Evolutionary conservation across 1,140 invertebrate species (phyloP), one percentile per base, ranked within the genome.

Genomic region (Drosophila orosa): DNA sequence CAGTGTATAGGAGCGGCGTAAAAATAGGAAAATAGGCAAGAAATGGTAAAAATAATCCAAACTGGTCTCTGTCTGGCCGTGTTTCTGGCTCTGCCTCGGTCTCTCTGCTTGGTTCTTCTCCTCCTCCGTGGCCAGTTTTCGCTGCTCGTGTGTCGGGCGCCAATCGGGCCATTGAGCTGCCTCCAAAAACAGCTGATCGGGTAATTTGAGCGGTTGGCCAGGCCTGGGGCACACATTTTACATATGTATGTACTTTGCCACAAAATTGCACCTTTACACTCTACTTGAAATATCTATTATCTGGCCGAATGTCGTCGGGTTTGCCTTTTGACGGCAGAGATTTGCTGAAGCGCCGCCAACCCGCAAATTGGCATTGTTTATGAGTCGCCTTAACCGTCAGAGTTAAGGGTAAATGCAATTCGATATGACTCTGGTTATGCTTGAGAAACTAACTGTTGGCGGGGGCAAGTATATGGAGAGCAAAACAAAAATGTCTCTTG

Each of bases 31-130:
- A 50, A 58, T 48, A 22, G 52, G 56, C 56, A 58, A 58, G 52
- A 63, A 63, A 63, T 59, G 44, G 63, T 42, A 69, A 59, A 73
- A 60, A 73, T 61, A 73, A 72, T 54, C 50, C 50, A 73, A 73
- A 61, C 71, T 73, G 45, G 69, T 54, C 50, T 54, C 50, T 35
- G 50, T 54, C 50, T 52, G 48, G 48, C 29, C 48, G 17, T 50
- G 27, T 50, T 24, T 15, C 22, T 45, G 42, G 7, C 37, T 40
- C 66, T 33, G 58, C 22, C 47, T 19, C 31, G 45, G 40, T n/a
- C 40, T 31, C 47, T 63, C 37, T 15, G 27, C 24, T 22, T 27
- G 29, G 29, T 54, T 37, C 39, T 60, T 19, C 57, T 27, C 57
- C 19, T 19, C 24, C 58, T 33, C 7, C 60, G 57, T 54, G 50